Base-by-base conservation (phyloP, 2,888 invertebrate species). In the Dasysyrphus tricinctus region DNA sequence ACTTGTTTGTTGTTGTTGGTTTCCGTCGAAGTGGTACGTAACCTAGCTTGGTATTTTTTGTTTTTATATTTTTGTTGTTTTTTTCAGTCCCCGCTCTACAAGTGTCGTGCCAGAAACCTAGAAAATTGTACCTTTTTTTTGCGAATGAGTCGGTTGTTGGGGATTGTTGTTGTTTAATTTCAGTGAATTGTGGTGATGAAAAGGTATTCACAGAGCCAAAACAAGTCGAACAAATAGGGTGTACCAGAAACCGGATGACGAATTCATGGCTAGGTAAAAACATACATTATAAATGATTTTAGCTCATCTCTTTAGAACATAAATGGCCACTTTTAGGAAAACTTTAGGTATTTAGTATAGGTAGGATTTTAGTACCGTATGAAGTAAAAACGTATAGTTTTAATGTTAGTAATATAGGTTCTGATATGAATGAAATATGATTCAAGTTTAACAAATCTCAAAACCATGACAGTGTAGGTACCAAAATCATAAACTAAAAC, bases 31-130 rank as follows among this genome's bases (percentile, higher is more conserved):
- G 74, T 79, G 83, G 83, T 75, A 80, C 83, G 63, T 72, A 80
- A 72, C 80, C 79, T 47, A 75, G 80, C 84, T 80, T 75, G 74
- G 69, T 77, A 42, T 54, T 54, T 49, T 63, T 51, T n/a, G n/a
- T n/a, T 78, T 11, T 12, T 59, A 16, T 73, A 42, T 61, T 19
- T 37, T 67, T 51, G 65, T 67, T 59, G 7, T 37, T 47, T 19
- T 44, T 65, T 57, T n/a, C 63, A 39, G 24, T 37, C 6, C 39
- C 54, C 29, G 65, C 54, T 69, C 83, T 70, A 84, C 84, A 84
- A 84, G 84, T 84, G 74, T 70, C 80, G 84, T 84, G 47, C 80
- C 80, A 84, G 75, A 84, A 84, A 84, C 80, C 84, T 67, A 84
- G 80, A 84, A 84, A 79, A 39, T 70, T 59, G 56, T 29, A 39